Evolutionary conservation across 1,140 invertebrate genomes (phyloP).

Genomic region (Caenorhabditis tropicalis): DNA sequence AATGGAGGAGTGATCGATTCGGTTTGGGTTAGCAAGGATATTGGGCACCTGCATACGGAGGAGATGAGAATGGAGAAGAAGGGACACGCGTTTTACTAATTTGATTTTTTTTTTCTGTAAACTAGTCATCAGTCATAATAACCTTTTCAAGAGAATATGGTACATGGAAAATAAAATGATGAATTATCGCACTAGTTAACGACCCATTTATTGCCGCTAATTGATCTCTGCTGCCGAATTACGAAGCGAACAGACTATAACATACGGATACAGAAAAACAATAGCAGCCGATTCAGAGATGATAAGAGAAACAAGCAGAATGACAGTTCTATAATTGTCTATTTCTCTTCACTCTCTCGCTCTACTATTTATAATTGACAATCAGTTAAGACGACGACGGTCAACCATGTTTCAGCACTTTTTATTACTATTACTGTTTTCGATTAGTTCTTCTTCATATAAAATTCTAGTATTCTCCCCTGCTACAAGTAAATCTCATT

Average conservation of each 20-base stretch:
- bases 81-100: background rate
- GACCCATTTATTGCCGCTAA: background rate
- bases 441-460: background rate
- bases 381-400: background rate
- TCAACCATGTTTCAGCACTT: background rate
- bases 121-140: too few relatives aligned
- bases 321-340: background rate
- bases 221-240: background rate
- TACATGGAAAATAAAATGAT: too few relatives aligned
- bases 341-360: background rate
- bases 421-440: background rate
- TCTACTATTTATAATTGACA: background rate
- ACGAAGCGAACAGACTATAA: background rate
- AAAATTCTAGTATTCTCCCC: conserved; percentile 6
- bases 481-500: background rate
- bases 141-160: too few relatives aligned
- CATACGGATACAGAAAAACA: background rate
- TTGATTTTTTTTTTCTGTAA: background rate
- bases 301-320: background rate
- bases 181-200: too few relatives aligned
- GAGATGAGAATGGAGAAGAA: background rate
- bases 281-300: background rate
- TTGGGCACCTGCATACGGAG: background rate
- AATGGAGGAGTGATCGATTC: conserved; percentile 20
- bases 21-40: background rate